Percentiles rank a stretch among this genome's conserved stretches.
Evolutionary conservation across 2,888 invertebrate species (phyloP).

Genomic region (Therioaphis trifolii): DNA sequence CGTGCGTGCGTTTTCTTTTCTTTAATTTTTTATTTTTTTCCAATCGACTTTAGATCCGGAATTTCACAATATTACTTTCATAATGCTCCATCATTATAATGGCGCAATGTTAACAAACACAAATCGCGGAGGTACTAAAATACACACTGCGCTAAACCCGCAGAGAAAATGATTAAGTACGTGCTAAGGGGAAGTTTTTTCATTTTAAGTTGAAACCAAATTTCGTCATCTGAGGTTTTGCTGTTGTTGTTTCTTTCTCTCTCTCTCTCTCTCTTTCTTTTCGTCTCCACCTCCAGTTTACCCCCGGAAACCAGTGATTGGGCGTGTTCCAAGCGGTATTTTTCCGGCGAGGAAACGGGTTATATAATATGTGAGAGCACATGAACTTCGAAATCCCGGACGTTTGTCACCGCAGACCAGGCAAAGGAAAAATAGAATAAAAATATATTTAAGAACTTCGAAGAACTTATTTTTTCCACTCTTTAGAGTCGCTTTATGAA

Average conservation of each 20-base stretch:
- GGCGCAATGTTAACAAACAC: constrained; percentile 20
- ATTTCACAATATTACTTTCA: constrained; percentile 1
- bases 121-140: constrained; percentile 43
- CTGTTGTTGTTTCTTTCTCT: not conserved
- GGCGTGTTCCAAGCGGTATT: constrained; percentile 59
- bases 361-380: constrained; percentile 56
- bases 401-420: constrained; percentile 58
- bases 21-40: not conserved
- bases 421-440: constrained; percentile 56
- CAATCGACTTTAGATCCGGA: not conserved
- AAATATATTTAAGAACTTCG: constrained; percentile 62
- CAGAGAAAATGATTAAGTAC: constrained; percentile 57
- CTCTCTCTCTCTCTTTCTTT: not conserved
- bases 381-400: constrained; percentile 56
- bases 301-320: constrained; percentile 38
- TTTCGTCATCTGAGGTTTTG: constrained; percentile 50
- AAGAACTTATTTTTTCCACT: constrained; percentile 62
- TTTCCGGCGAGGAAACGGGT: constrained; percentile 52
- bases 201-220: constrained; percentile 61
- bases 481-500: constrained; percentile 63
- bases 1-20: no score
- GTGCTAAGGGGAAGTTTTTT: constrained; percentile 59
- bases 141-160: constrained; percentile 43
- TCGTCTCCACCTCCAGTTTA: not conserved
- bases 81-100: constrained; percentile 22